These are phyloP conservation scores for Prionailurus bengalensis DNA, from an alignment of 2,113 vertebrate species.

Conservation along the genomic window DNA sequence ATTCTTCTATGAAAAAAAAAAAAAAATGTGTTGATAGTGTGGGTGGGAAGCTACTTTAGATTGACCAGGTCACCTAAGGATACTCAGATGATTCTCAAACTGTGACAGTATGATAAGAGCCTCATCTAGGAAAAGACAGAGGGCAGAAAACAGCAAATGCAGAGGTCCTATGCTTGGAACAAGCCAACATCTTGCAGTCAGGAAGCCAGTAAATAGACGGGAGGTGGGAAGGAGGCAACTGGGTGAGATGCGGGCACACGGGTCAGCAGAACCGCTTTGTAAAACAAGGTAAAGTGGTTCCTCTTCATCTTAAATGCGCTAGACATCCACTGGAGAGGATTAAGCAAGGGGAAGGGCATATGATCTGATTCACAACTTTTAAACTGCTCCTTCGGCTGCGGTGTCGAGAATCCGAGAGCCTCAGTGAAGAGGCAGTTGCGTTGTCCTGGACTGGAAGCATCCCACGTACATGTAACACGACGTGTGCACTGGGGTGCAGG, in stretches of 20 bases:
- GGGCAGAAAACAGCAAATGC: background rate
- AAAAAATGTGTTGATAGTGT: background rate
- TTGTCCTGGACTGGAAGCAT: background rate
- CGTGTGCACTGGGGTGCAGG: accelerated
- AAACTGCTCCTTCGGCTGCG: background rate
- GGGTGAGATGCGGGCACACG: background rate
- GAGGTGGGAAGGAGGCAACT: no score
- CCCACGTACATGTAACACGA: background rate
- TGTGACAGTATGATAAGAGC: background rate
- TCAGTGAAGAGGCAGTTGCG: background rate
- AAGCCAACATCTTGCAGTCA: background rate
- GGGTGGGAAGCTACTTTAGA: background rate
- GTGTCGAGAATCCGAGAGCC: no score
- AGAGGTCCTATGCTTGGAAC: background rate
- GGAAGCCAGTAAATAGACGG: no score
- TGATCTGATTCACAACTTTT: background rate
- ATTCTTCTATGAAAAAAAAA: background rate
- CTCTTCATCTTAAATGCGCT: background rate
- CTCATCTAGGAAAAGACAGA: background rate
- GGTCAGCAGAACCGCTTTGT: background rate
- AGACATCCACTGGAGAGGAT: background rate
- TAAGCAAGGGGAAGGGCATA: background rate
- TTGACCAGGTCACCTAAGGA: background rate
- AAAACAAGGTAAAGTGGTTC: background rate
- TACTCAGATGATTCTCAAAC: background rate